Evolutionary conservation across 2,113 vertebrate genomes (phyloP), one percentile per base, ranked within the genome.

Genomic region (Megalops atlanticus): DNA sequence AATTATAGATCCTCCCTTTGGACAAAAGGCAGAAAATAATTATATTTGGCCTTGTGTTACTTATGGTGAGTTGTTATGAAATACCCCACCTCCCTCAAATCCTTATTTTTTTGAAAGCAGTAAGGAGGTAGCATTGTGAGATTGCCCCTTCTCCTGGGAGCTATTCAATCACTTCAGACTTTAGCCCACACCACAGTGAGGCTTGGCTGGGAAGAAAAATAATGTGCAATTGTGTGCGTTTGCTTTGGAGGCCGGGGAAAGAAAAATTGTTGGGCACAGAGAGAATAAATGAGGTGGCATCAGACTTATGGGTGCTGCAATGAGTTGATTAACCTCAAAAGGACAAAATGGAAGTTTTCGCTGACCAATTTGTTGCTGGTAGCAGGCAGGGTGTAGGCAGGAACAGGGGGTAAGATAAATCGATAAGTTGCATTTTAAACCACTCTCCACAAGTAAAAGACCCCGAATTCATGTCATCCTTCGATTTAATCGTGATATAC

Each of bases 151-250:
- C 88, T 88, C 85, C 33, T 0, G 85, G 88, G 89, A 90, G 74
- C 82, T 84, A 87, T 92, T 92, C 89, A 92, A 92, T 94, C 88
- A 90, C 87, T 87, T 82, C 79, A 14, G 84, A 87, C 88, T 89
- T 75, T 85, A 74, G 83, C 85, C 82, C 77, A 73, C 88, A 87
- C 88, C 86, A 88, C 87, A 80, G 77, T 7, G 83, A 83, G 81
- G 80, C 87, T 87, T 82, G 70, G 27, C 83, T 80, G 47, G 78
- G 81, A 81, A 88, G 88, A 85, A 86, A 88, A 92, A 84, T 74
- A 86, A 91, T 88, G 78, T 87, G 83, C 16, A 45, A 89, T 86
- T 83, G 83, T 43, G 64, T 76, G 82, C 41, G 82, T 91, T 92
- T 92, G 82, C 88, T 85, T 85, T 75, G 76, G 84, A 88, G 83